These are phyloP conservation scores for Carcharodon carcharias DNA, from an alignment of 2,797 vertebrate species.

Conservation along the genomic window DNA sequence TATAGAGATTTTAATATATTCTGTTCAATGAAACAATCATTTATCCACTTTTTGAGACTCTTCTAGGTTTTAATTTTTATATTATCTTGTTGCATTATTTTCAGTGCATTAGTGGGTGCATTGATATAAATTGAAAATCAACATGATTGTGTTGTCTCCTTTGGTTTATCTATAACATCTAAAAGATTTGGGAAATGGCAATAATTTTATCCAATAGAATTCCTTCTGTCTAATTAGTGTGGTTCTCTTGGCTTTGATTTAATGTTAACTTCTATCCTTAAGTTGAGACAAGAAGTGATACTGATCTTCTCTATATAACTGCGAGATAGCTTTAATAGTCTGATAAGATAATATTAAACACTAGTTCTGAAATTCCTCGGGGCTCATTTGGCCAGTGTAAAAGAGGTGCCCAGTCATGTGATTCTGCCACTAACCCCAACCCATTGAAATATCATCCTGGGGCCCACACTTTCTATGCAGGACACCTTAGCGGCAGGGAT, in stretches of 20 bases:
- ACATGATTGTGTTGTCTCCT: background rate
- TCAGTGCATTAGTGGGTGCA: background rate
- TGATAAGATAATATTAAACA: background rate
- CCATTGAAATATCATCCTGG: background rate
- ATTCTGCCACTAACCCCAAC: background rate
- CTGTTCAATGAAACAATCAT: background rate
- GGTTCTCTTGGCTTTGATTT: background rate
- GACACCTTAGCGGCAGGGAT: background rate
- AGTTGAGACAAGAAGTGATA: background rate
- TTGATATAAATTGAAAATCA: background rate
- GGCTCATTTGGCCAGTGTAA: background rate
- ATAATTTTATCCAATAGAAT: background rate
- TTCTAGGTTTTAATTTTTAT: background rate
- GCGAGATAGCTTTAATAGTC: background rate
- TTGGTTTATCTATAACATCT: background rate
- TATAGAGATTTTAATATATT: background rate
- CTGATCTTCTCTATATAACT: too few relatives aligned
- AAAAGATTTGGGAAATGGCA: background rate
- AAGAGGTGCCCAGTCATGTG: background rate
- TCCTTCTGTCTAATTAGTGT: background rate
- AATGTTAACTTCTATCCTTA: background rate
- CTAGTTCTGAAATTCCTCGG: background rate
- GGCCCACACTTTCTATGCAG: background rate
- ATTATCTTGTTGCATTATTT: constrained; percentile 1
- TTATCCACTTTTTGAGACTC: background rate